Conservation (phyloP, 2,888 invertebrate genomes). For the Macrosoma leucophasiata region DNA sequence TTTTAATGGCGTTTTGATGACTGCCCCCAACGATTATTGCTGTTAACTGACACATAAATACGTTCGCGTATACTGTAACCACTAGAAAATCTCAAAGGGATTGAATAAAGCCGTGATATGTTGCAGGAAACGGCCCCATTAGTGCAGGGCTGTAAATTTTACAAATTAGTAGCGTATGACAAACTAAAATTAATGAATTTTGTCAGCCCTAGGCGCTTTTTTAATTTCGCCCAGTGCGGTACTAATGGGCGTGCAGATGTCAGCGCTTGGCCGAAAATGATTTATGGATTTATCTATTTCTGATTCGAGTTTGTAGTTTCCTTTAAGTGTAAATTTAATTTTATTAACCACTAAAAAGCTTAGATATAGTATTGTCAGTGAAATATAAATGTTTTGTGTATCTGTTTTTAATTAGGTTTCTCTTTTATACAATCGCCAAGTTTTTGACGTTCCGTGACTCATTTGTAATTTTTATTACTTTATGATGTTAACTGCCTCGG, state of each 20-base stretch:
- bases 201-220: constrained; percentile 46
- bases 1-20: constrained; percentile 56
- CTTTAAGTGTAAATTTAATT: too few species aligned
- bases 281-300: constrained; percentile 32
- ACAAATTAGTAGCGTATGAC: constrained; percentile 71
- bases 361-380: too few species aligned
- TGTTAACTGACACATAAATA: constrained; percentile 67
- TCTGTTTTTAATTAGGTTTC: too few species aligned
- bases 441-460: too few species aligned
- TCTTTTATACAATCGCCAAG: too few species aligned
- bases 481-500: too few species aligned
- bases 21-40: constrained; percentile 44
- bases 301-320: constrained; percentile 24
- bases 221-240: constrained; percentile 43
- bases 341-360: too few species aligned
- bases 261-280: constrained; percentile 31
- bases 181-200: constrained; percentile 68
- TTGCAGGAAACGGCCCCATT: constrained; percentile 66
- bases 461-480: too few species aligned
- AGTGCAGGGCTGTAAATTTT: constrained; percentile 61
- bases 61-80: constrained; percentile 40
- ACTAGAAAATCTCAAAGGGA: constrained; percentile 39
- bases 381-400: too few species aligned
- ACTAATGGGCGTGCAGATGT: constrained; percentile 64
- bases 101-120: constrained; percentile 54